Percentiles rank a stretch among this genome's conserved stretches.
These are phyloP conservation scores for Lates calcarifer DNA, from an alignment of 2,113 vertebrate genomes.

Conservation along the genomic window DNA sequence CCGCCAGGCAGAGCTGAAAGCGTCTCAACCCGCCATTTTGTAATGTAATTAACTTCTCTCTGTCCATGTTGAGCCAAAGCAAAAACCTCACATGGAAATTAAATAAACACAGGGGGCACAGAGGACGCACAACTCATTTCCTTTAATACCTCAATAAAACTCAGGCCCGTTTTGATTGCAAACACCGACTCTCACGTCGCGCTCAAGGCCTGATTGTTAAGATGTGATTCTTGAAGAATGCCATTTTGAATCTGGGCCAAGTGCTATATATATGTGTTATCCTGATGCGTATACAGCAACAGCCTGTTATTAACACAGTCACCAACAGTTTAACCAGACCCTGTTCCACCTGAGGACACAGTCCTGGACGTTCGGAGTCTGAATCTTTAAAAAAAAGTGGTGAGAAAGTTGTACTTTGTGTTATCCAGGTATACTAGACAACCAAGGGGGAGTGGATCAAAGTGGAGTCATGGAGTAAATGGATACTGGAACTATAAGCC, in stretches of 20 bases:
- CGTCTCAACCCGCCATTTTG: constrained; percentile 63
- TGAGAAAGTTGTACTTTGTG: constrained; percentile 41
- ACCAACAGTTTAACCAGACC: constrained; percentile 13
- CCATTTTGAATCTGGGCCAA: constrained; percentile 44
- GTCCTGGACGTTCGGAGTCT: not conserved
- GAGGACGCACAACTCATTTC: constrained; percentile 77
- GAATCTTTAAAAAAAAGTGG: not conserved
- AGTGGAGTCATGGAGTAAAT: constrained; percentile 60
- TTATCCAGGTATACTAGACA: constrained; percentile 46
- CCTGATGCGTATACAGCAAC: constrained; percentile 20
- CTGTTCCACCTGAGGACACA: constrained; percentile 17
- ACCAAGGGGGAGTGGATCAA: constrained; percentile 61
- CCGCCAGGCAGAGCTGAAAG: constrained; percentile 56
- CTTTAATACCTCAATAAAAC: constrained; percentile 77
- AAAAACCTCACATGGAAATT: constrained; percentile 61
- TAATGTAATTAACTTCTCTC: constrained; percentile 71
- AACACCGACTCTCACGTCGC: constrained; percentile 58
- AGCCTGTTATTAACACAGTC: constrained; percentile 25
- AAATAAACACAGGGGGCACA: constrained; percentile 73
- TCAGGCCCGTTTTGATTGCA: constrained; percentile 66
- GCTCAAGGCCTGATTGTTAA: constrained; percentile 66
- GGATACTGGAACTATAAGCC: constrained; percentile 64
- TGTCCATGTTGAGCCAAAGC: constrained; percentile 61
- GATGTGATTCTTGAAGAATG: constrained; percentile 64
- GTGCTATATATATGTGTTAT: constrained; percentile 13